Base-by-base conservation (phyloP, 1,140 invertebrate genomes). In the Drosophila punjabiensis region DNA sequence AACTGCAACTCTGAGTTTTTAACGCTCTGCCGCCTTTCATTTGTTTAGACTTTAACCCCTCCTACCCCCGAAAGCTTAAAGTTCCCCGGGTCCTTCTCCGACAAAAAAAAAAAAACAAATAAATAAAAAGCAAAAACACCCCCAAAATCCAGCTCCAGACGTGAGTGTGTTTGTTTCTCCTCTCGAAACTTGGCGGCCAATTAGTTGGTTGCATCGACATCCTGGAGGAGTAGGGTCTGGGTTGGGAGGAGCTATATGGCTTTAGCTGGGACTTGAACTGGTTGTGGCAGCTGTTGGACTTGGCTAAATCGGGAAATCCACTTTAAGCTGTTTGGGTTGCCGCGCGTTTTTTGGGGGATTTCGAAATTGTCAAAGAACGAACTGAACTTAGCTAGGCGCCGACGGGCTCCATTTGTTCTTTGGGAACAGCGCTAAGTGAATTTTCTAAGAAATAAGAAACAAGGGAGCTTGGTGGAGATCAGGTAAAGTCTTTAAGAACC, bases 21-120 rank as follows among this genome's bases (percentile, higher is more conserved):
- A 89, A 89, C 85, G 85, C 86, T 85, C 79, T 82, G 79, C 59
- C 85, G 85, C 86, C 81, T 82, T 76, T 73, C 85, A 90, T 90
- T 89, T 85, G 86, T 82, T 85, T 85, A 90, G 81, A 63, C 66
- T 55, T 45, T 50, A 74, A 11, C 7, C 30, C 20, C 24, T 45
- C 24, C 45, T 47, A 41, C 37, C 73, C 56, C 74, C 68, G 1
- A 37, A 37, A 61, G 84, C 84, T 88, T 81, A 71, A 71, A 78
- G 71, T 79, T 81, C 53, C 62, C 56, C 28, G 58, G 48, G 41
- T 35, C 35, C 35, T 41, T n/a, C 37, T 11, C 9, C 14, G 16
- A 5, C 52, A 24, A 24, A 24, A 13, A 39, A n/a, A 20, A 11
- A 60, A 41, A 45, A 65, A 37, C 24, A 35, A 47, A 41, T 56